phyloP scores from a whole-genome alignment of 2,888 invertebrate genomes.

The Cryptocephalus primarius region DNA sequence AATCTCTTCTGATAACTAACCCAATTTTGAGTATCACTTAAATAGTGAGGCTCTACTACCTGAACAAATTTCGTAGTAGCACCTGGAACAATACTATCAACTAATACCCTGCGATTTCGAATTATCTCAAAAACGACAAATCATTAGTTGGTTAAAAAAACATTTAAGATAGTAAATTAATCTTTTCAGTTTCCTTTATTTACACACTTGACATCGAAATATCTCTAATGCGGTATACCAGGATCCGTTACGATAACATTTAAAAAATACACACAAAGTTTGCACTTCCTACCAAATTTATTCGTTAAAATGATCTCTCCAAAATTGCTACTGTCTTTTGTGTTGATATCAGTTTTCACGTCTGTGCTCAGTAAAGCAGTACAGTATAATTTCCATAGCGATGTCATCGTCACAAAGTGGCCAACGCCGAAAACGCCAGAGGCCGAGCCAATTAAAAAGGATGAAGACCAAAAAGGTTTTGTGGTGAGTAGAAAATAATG shows the following conservation, averaged over 20 bases:
- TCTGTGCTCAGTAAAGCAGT: conserved; percentile 2
- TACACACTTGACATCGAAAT: too few species aligned
- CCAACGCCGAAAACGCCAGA: conserved; percentile 13
- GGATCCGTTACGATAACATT: not conserved
- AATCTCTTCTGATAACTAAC: too few species aligned
- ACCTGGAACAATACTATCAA: too few species aligned
- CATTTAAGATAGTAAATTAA: too few species aligned
- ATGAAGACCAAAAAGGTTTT: conserved; percentile 26
- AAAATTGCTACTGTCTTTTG: not conserved
- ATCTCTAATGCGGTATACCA: too few species aligned
- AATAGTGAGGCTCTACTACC: too few species aligned
- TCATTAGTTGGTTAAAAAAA: too few species aligned
- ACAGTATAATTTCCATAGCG: conserved; percentile 21
- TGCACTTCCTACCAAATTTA: not conserved
- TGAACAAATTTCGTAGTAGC: too few species aligned
- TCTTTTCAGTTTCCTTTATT: too few species aligned
- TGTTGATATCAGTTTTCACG: not conserved
- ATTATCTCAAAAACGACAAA: too few species aligned
- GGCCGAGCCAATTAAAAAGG: conserved; percentile 5
- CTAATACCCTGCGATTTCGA: too few species aligned
- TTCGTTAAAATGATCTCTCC: not conserved
- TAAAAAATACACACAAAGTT: not conserved
- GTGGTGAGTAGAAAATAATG: conserved; percentile 21
- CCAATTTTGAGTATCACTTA: too few species aligned
- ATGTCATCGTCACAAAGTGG: conserved; percentile 29